Evolutionary conservation across 1,140 invertebrate genomes (phyloP).

Genomic region (Tetramorium parvispinum): DNA sequence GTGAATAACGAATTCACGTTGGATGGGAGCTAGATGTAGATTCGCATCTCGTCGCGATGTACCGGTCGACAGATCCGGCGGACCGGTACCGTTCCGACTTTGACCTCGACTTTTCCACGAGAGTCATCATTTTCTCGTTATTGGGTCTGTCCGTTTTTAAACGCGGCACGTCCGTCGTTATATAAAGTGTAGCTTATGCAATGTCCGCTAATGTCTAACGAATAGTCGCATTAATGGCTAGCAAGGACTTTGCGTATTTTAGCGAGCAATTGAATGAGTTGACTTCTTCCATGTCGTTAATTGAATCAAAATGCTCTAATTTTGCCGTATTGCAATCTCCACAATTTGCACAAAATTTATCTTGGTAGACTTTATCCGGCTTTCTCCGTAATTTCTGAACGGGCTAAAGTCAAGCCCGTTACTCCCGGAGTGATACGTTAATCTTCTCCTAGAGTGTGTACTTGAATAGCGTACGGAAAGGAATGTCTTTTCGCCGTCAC

Average conservation of each 20-base stretch:
- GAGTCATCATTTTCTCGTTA: conserved; percentile 61
- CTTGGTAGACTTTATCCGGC: neutral
- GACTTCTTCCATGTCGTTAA: neutral
- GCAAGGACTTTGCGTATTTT: neutral
- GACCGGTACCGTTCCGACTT: conserved; percentile 52
- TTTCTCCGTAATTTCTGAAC: neutral
- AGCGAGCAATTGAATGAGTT: neutral
- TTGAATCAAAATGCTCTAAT: neutral
- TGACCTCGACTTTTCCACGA: conserved; percentile 60
- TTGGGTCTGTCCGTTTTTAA: conserved; percentile 33
- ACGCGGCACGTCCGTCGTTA: neutral
- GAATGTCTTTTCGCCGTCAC: neutral
- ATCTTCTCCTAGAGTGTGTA: conserved; percentile 4
- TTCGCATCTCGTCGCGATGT: conserved; percentile 11
- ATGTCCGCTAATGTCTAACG: neutral
- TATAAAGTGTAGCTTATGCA: neutral
- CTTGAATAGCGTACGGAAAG: conserved; percentile 12
- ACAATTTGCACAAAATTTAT: neutral
- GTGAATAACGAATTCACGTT: conserved; percentile 71
- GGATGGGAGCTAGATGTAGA: conserved; percentile 17
- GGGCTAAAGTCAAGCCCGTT: neutral
- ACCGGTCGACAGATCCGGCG: conserved; percentile 32
- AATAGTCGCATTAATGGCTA: neutral
- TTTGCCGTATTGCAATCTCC: neutral
- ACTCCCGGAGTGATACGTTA: conserved; percentile 6